Evolutionary conservation across 2,797 vertebrate genomes (phyloP).

Genomic region (Melanotaenia parkinsoni): DNA sequence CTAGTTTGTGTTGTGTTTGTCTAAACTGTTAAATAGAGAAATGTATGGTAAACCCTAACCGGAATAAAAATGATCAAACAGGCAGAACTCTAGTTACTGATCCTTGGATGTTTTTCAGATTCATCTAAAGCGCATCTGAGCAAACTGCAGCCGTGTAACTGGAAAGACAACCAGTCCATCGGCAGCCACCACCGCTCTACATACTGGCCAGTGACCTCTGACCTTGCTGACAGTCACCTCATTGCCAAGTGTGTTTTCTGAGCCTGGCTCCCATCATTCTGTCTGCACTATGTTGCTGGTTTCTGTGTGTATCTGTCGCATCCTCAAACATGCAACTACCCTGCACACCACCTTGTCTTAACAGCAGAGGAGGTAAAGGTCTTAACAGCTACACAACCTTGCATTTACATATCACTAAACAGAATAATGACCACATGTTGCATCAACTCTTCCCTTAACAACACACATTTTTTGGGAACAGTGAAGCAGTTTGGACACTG

Average conservation of each 20-base stretch:
- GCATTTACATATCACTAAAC: not conserved
- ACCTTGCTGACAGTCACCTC: slow-evolving; percentile 68
- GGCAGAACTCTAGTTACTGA: not conserved
- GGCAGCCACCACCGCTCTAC: slow-evolving; percentile 36
- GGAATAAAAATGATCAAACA: not conserved
- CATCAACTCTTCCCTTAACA: not conserved
- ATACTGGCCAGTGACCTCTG: slow-evolving; percentile 58
- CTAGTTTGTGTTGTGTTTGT: slow-evolving; percentile 4
- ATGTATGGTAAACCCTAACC: not conserved
- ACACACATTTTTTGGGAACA: not conserved
- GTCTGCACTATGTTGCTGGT: slow-evolving; percentile 51
- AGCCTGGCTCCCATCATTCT: slow-evolving; percentile 34
- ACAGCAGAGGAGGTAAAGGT: not conserved
- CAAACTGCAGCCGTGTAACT: slow-evolving; percentile 35
- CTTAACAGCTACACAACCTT: slow-evolving; percentile 9
- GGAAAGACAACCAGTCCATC: slow-evolving; percentile 28
- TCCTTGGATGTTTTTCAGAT: slow-evolving; percentile 1
- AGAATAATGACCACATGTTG: too few relatives aligned
- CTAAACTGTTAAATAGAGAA: not conserved
- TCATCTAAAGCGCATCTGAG: slow-evolving; percentile 15
- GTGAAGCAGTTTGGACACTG: too few relatives aligned
- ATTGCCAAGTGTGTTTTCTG: slow-evolving; percentile 48
- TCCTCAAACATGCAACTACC: slow-evolving; percentile 11
- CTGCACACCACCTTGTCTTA: slow-evolving; percentile 14
- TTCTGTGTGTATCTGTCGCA: slow-evolving; percentile 28